phyloP scores from a whole-genome alignment of 2,888 invertebrate genomes.

The Chloroclystis v-ata region DNA sequence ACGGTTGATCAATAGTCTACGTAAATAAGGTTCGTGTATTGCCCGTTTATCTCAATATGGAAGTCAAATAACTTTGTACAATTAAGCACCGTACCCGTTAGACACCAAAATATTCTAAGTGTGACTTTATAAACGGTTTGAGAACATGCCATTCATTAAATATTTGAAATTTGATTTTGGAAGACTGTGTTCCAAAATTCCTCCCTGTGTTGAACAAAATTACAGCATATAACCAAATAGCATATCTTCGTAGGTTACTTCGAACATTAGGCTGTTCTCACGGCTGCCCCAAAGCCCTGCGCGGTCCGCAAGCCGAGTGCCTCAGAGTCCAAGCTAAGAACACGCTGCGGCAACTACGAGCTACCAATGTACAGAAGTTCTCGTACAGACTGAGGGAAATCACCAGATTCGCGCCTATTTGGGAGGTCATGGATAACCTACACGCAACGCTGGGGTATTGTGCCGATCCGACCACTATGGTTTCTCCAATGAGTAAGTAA shows the following conservation, averaged over 20 bases:
- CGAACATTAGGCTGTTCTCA: constrained; percentile 94
- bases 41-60: no score
- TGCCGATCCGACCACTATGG: constrained; percentile 89
- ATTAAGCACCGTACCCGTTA: no score
- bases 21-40: no score
- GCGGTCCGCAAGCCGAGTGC: constrained; percentile 94
- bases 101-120: no score
- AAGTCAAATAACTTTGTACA: no score
- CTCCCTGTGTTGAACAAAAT: no score
- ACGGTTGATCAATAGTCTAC: no score
- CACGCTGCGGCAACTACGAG: constrained; percentile 84
- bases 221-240: neutral
- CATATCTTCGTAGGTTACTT: constrained; percentile 79
- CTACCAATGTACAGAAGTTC: constrained; percentile 72
- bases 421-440: constrained; percentile 93
- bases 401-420: constrained; percentile 85
- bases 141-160: no score
- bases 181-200: no score
- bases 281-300: constrained; percentile 91
- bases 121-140: no score
- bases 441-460: constrained; percentile 98
- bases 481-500: constrained; percentile 92
- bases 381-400: constrained; percentile 81
- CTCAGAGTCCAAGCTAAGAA: constrained; percentile 88
- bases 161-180: no score